A percentile compares a stretch with the other conserved stretches of the same genome.
phyloP scores from a whole-genome alignment of 2,888 invertebrate species.

The Clepsis dumicolana region DNA sequence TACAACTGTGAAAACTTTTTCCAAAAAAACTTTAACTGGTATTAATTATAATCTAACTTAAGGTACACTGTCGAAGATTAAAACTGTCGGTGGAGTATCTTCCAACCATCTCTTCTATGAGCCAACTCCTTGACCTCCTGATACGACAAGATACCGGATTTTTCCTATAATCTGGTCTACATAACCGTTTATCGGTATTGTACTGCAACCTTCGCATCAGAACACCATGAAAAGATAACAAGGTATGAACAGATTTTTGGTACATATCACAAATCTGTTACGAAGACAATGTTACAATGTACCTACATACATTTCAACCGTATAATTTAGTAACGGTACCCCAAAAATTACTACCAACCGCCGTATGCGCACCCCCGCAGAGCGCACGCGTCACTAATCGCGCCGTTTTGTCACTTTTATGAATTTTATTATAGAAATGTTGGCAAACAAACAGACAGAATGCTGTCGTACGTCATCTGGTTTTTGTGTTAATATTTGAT shows the following conservation, averaged over 20 bases:
- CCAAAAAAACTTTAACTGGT: too few relatives aligned
- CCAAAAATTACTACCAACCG: slow-evolving; percentile 18
- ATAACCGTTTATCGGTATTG: not conserved
- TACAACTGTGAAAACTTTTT: too few relatives aligned
- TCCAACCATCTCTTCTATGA: too few relatives aligned
- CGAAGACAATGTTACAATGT: too few relatives aligned
- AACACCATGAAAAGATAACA: not conserved
- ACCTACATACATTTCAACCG: not conserved
- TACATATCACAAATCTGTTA: too few relatives aligned
- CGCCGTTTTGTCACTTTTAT: slow-evolving; percentile 73
- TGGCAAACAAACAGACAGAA: slow-evolving; percentile 67
- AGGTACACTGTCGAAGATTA: too few relatives aligned
- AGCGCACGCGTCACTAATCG: slow-evolving; percentile 75
- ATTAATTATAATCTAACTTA: too few relatives aligned
- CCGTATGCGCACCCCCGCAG: slow-evolving; percentile 57
- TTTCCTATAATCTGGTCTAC: too few relatives aligned
- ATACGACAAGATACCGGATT: too few relatives aligned
- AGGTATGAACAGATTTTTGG: not conserved
- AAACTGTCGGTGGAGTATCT: too few relatives aligned
- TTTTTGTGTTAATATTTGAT: slow-evolving; percentile 52
- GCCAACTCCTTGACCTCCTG: too few relatives aligned
- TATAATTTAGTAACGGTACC: slow-evolving; percentile 8
- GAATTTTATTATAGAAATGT: slow-evolving; percentile 69
- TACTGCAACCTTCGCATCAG: not conserved
- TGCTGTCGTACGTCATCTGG: slow-evolving; percentile 76